Evolutionary conservation across 2,888 invertebrate genomes (phyloP).

Genomic region (Rhagium mordax): DNA sequence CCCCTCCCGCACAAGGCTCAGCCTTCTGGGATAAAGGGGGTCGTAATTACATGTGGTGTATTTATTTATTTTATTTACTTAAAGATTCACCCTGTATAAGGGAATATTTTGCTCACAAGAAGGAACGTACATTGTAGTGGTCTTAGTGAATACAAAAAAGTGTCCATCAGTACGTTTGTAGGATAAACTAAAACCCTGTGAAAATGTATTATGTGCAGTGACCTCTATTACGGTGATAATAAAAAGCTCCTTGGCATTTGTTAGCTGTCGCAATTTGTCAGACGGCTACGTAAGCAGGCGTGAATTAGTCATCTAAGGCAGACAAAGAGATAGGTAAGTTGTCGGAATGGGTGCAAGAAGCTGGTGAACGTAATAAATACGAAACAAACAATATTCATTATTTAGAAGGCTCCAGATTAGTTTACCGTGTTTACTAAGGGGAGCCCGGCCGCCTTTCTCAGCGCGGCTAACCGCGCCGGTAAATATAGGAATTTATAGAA

Average conservation of each 20-base stretch:
- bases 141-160: too few relatives aligned
- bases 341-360: constrained; percentile 31
- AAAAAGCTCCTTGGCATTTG: not conserved
- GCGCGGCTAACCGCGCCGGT: constrained; percentile 51
- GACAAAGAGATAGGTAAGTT: constrained; percentile 42
- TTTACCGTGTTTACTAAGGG: constrained; percentile 52
- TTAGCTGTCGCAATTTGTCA: not conserved
- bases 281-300: constrained; percentile 14
- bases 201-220: too few relatives aligned
- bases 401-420: constrained; percentile 65
- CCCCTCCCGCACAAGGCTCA: too few relatives aligned
- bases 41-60: too few relatives aligned
- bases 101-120: too few relatives aligned
- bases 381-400: constrained; percentile 67
- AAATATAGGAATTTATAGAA: constrained; percentile 66
- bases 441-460: constrained; percentile 31
- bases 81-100: too few relatives aligned
- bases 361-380: constrained; percentile 60
- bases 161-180: too few relatives aligned
- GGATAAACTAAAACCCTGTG: too few relatives aligned
- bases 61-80: too few relatives aligned
- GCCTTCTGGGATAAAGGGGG: too few relatives aligned
- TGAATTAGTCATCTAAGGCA: constrained; percentile 41
- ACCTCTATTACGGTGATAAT: not conserved
- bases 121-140: too few relatives aligned